Evolutionary conservation across 2,888 invertebrate genomes (phyloP), one percentile per base, ranked within the genome.

Genomic region (Drosophila paranaensis): DNA sequence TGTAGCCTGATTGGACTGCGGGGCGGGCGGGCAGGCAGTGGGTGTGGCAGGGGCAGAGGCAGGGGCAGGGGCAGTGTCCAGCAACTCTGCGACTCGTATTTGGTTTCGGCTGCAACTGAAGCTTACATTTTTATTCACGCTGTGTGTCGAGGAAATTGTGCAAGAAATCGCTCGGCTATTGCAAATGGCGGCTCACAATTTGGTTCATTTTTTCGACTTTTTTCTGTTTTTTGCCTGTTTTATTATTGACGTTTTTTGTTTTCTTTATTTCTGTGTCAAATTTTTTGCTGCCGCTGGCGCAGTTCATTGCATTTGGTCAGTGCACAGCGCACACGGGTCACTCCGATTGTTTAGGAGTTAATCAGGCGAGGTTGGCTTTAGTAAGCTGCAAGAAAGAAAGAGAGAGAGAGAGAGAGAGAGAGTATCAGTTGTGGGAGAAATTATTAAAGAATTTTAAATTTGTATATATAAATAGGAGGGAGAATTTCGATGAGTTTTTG

Each of bases 51-150:
- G 27, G 27, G n/a, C n/a, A n/a, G 20, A 20, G 20, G 20, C 20
- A 20, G 20, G 20, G 20, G 20, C 20, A 20, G 20, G 46, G 14
- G 9, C 20, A 20, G 20, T 11, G 25, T 4, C 30, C 30, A 30
- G 30, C 30, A 8, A 6, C 30, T 33, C 61, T 62, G 20, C 51
- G 20, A 56, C 50, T 39, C 69, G 57, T 16, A 57, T 76, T 68
- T 61, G 76, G 51, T 58, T 68, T 65, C 60, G 73, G 69, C 77
- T 84, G 73, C 73, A 88, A 73, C 65, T 79, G 89, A 74, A 69
- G 78, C 79, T 86, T 76, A 68, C 51, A 76, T 81, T 83, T 88
- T 74, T 79, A 89, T 73, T 80, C 84, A 86, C 89, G 79, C 83
- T 77, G 75, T 77, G 60, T 70, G 57, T 43, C 61, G 75, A 74